Evolutionary conservation across 2,113 vertebrate genomes (phyloP), one percentile per base, ranked within the genome.

Genomic region (Bos indicus): DNA sequence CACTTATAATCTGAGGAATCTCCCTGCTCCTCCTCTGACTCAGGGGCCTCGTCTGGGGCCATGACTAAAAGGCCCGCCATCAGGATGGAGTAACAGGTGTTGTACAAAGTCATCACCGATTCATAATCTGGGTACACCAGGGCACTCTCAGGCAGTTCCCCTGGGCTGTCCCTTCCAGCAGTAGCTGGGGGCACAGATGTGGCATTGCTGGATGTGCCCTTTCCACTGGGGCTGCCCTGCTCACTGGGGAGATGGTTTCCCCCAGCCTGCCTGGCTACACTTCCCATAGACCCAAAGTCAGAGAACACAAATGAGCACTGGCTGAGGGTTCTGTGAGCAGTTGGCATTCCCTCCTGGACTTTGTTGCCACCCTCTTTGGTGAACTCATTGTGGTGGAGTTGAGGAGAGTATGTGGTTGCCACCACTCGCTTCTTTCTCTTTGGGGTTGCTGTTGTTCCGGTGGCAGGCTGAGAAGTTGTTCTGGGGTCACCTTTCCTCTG

Each of bases 181-280:
- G 56, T 57, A 57, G 56, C 21, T 57, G 56, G 21, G 56, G 56
- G 8, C 56, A 57, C 56, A 57, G 56, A 57, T 57, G 56, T 57
- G 56, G 56, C 21, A 57, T 3, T 57, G 21, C 23, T 57, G 56
- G 56, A 25, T 57, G 56, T 23, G 1, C 56, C 8, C 9, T 57
- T 23, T 57, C 21, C 56, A 57, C 56, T 57, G 56, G 56, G 21
- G 56, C 56, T 23, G 23, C 56, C 21, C 56, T 57, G 21, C 56
- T 57, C 21, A 57, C 56, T 57, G 21, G 56, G 21, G 21, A 57
- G 21, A 57, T 57, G 56, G 56, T 57, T 57, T 57, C 21, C 21
- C 56, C 56, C 56, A 57, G 14, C 3, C 4, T 0, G 0, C 2
- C n/a, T 6, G 12, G 21, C 2, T 3, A 17, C 8, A 7, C 2